These are phyloP conservation scores for Sciaenops ocellatus DNA, from an alignment of 2,797 vertebrate genomes.

Conservation along the genomic window DNA sequence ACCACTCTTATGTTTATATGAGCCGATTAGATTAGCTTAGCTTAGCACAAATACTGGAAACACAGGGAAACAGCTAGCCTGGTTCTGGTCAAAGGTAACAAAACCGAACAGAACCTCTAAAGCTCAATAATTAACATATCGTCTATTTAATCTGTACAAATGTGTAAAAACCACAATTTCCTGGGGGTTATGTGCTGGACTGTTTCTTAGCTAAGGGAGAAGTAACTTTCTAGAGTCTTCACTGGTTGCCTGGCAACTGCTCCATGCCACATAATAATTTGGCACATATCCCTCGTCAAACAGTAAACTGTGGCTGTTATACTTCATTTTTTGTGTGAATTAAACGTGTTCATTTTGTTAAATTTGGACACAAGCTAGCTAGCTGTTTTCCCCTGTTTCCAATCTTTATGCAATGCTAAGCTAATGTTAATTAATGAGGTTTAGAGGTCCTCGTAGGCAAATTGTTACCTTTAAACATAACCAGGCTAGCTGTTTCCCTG, in stretches of 20 bases:
- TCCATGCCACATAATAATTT: too few species aligned
- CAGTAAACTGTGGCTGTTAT: not conserved
- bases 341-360: not conserved
- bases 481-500: not conserved
- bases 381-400: not conserved
- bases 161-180: not conserved
- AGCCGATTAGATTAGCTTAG: conserved; percentile 6
- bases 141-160: not conserved
- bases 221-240: not conserved
- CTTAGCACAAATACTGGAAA: not conserved
- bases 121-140: not conserved
- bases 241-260: not conserved
- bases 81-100: not conserved
- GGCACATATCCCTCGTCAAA: too few species aligned
- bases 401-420: too few species aligned
- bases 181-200: not conserved
- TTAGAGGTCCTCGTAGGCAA: not conserved
- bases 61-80: not conserved
- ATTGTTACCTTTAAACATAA: not conserved
- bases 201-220: not conserved
- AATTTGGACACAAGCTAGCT: not conserved
- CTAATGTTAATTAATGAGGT: not conserved
- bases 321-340: not conserved
- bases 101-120: not conserved
- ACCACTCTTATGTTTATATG: not conserved